These are phyloP conservation scores for Microcebus jonahi DNA, from an alignment of 2,113 vertebrate genomes.

Conservation along the genomic window DNA sequence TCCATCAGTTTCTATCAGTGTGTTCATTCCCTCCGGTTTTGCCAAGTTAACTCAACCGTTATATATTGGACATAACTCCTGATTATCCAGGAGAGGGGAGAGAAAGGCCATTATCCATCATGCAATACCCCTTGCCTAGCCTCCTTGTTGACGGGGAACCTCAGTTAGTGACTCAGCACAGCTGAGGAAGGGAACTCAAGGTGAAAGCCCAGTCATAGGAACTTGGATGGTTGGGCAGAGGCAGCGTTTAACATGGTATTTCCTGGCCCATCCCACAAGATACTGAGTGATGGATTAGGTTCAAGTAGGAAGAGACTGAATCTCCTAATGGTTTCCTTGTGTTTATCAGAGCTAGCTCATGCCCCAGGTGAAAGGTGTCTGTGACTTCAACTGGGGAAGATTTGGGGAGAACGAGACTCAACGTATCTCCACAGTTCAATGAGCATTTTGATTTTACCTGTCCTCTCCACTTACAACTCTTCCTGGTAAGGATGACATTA, in stretches of 20 bases:
- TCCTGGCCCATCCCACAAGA: background rate
- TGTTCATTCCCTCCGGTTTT: background rate
- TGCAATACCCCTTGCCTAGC: background rate
- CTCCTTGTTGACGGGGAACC: background rate
- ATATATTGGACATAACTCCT: background rate
- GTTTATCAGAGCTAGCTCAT: background rate
- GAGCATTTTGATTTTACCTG: background rate
- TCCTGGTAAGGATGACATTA: background rate
- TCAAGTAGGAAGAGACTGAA: background rate
- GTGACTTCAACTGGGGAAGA: background rate
- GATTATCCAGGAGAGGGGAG: background rate
- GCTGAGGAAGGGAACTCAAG: background rate
- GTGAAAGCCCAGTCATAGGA: background rate
- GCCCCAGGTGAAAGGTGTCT: background rate
- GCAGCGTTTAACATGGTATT: background rate
- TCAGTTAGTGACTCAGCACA: background rate
- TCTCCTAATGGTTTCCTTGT: background rate
- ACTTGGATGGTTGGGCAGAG: background rate
- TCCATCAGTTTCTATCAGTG: background rate
- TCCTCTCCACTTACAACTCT: background rate
- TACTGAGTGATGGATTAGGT: background rate
- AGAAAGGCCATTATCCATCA: background rate
- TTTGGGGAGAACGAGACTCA: background rate
- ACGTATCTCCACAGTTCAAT: background rate
- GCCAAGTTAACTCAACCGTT: background rate